A percentile compares a stretch with the other conserved stretches of the same genome.
Conservation (phyloP, 2,888 invertebrate genomes). For the Phanerotoma sp. region DNA sequence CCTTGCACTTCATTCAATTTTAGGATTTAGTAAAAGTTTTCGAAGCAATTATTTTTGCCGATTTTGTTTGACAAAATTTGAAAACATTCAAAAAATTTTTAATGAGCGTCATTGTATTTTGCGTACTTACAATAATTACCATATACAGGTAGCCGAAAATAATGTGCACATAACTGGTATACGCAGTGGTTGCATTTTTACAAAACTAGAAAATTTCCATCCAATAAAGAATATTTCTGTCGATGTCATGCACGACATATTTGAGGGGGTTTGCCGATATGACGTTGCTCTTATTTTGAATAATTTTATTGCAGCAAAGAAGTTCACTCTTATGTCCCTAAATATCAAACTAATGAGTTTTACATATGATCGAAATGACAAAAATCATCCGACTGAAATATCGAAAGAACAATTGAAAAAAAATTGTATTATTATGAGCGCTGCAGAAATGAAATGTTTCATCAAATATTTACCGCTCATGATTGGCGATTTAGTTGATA, state of each 20-base stretch:
- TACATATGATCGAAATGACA: conserved; percentile 7
- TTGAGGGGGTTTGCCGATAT: conserved; percentile 20
- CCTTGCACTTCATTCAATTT: conserved; percentile 27
- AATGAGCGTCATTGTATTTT: conserved; percentile 20
- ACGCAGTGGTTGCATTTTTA: conserved; percentile 15
- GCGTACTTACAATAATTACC: conserved; percentile 15
- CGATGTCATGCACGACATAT: conserved; percentile 25
- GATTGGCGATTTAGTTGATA: conserved; percentile 25
- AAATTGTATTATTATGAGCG: conserved; percentile 26
- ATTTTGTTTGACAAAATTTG: conserved; percentile 28
- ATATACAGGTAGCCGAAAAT: conserved; percentile 1
- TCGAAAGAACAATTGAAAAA: conserved; percentile 18
- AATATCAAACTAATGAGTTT: conserved; percentile 11
- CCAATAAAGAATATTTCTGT: conserved; percentile 19
- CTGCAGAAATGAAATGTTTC: conserved; percentile 30
- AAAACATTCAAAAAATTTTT: conserved; percentile 18
- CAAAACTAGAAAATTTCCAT: conserved; percentile 8
- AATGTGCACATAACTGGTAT: conserved; percentile 17
- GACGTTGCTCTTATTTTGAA: conserved; percentile 16
- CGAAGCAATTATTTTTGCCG: conserved; percentile 24
- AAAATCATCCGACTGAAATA: conserved; percentile 27
- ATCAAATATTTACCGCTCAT: conserved; percentile 27
- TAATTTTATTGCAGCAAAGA: conserved; percentile 13
- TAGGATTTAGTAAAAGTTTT: conserved; percentile 30
- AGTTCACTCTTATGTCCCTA: background rate